These are phyloP conservation scores for Cosmopolites sordidus DNA, from an alignment of 2,888 invertebrate genomes.

Conservation along the genomic window DNA sequence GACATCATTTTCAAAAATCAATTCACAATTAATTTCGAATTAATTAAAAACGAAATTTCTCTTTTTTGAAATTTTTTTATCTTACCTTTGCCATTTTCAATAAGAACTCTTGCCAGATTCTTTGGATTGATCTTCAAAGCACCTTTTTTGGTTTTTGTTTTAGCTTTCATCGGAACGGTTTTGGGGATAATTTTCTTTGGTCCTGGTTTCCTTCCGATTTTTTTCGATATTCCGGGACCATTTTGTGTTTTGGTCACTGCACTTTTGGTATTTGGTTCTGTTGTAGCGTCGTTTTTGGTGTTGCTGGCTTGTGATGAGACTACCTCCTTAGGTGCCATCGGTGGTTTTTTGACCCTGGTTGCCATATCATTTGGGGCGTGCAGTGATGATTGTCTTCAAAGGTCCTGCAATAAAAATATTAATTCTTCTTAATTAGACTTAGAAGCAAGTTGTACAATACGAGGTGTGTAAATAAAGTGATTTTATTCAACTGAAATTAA, in stretches of 20 bases:
- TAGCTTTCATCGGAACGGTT: conserved; percentile 38
- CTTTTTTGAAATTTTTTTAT: too few relatives aligned
- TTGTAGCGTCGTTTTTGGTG: conserved; percentile 30
- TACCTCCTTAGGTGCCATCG: conserved; percentile 40
- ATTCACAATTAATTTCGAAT: too few relatives aligned
- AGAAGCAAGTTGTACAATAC: too few relatives aligned
- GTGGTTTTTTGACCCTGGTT: conserved; percentile 47
- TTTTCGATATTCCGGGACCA: conserved; percentile 28
- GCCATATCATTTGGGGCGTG: conserved; percentile 46
- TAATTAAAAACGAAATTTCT: too few relatives aligned
- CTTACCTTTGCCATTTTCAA: conserved; percentile 36
- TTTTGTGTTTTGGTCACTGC: conserved; percentile 18
- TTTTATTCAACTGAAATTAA: too few relatives aligned
- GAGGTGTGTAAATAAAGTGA: too few relatives aligned
- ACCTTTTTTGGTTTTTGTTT: conserved; percentile 32
- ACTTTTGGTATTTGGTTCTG: conserved; percentile 16
- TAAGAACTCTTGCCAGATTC: conserved; percentile 37
- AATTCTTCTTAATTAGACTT: too few relatives aligned
- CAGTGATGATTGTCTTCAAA: conserved; percentile 9
- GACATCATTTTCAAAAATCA: too few relatives aligned
- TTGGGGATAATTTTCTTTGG: conserved; percentile 33
- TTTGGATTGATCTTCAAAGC: conserved; percentile 33
- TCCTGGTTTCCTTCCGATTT: conserved; percentile 28
- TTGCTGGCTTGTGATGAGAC: conserved; percentile 32
- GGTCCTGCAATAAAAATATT: neutral